These are phyloP conservation scores for Micrastur ruficollis DNA, from an alignment of 2,797 vertebrate species.

Conservation along the genomic window DNA sequence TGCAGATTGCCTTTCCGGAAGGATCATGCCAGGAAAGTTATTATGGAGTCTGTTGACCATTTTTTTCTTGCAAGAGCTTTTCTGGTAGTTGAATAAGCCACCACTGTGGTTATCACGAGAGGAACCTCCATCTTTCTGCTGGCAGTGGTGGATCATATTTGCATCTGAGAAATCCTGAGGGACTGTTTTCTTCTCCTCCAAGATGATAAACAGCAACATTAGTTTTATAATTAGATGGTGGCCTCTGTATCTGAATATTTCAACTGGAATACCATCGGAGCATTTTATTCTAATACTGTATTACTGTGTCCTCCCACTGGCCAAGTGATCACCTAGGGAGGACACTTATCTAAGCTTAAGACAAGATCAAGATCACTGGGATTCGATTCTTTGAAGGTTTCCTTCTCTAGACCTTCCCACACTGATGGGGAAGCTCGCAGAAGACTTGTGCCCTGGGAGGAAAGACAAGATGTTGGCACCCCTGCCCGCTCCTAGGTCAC, in stretches of 20 bases:
- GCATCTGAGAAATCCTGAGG: neutral
- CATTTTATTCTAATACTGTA: no score
- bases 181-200: neutral
- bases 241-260: neutral
- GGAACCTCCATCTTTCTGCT: neutral
- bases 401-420: neutral
- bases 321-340: neutral
- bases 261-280: neutral
- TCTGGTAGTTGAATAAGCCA: neutral
- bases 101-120: fast-evolving
- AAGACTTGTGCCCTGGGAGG: neutral
- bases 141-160: fast-evolving
- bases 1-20: slow-evolving; percentile 1
- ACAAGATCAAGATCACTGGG: no score
- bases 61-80: neutral
- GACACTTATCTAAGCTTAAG: neutral
- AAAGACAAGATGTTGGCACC: fast-evolving
- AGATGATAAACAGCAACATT: neutral
- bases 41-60: neutral
- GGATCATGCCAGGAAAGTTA: neutral
- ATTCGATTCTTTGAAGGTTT: neutral
- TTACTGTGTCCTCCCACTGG: neutral
- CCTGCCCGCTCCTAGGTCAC: neutral
- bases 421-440: fast-evolving
- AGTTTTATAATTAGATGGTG: neutral